These are phyloP conservation scores for Notamacropus eugenii DNA, from an alignment of 2,797 vertebrate genomes.

Conservation along the genomic window DNA sequence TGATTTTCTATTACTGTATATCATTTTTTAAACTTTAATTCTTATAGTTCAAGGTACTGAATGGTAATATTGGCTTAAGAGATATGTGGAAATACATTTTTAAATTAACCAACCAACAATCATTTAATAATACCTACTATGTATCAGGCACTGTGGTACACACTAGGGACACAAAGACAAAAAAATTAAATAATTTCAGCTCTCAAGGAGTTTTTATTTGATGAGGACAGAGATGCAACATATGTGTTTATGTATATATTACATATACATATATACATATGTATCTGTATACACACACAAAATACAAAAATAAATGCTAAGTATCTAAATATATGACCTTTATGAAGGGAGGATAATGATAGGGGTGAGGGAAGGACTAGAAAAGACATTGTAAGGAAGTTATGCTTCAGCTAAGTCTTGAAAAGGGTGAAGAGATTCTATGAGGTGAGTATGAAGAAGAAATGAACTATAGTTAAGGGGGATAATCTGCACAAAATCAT, in stretches of 20 bases:
- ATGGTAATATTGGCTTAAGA: constrained; percentile 13
- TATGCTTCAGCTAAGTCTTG: neutral
- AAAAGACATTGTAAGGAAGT: neutral
- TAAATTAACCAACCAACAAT: neutral
- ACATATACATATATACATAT: too few relatives aligned
- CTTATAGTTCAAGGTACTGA: neutral
- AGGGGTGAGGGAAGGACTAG: neutral
- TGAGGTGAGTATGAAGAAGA: neutral
- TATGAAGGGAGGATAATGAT: neutral
- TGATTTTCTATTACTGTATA: constrained; percentile 16
- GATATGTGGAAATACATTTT: constrained; percentile 8
- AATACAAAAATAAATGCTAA: neutral
- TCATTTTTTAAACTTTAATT: constrained; percentile 15
- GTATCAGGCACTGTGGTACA: neutral
- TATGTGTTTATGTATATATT: neutral
- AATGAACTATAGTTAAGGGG: neutral
- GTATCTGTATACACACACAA: neutral
- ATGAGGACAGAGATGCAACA: neutral
- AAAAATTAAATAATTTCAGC: neutral
- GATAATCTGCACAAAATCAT: neutral
- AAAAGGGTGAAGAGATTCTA: neutral
- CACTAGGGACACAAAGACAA: neutral
- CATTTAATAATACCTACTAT: neutral
- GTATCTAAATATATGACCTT: neutral
- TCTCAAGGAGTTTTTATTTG: neutral